Evolutionary conservation across 2,888 invertebrate genomes (phyloP), one percentile per base, ranked within the genome.

Genomic region (Autographa pulchrina): DNA sequence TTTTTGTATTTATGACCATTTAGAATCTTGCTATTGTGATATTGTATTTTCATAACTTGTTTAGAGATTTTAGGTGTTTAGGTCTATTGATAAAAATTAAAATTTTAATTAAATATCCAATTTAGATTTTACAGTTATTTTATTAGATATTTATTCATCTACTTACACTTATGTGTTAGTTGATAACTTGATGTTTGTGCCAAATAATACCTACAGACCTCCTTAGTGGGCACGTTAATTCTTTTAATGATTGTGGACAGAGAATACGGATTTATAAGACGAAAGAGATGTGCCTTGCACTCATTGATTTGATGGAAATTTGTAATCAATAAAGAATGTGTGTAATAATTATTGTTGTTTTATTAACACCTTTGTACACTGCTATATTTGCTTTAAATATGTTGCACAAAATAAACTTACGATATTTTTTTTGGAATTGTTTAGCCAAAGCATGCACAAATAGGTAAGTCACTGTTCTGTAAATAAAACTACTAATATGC

Each of bases 291-390:
- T 84, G 83, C 83, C 82, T 82, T 84, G 78, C 83, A 77, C 83
- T 73, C 63, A 70, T 78, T 80, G 72, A 81, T 75, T 78, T 75
- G 69, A 79, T 78, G 77, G 77, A 76, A 72, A 78, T 81, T 85
- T 88, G 82, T 86, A 85, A 79, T 81, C 78, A 88, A 88, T 88
- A 88, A 88, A 88, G 70, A 74, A 85, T 84, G 85, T 88, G 85
- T 86, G 83, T 85, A 83, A 75, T 74, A 76, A 77, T 48, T 75
- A 77, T 84, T 79, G 85, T 87, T 84, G 86, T 81, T 75, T 83
- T 84, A 74, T 65, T 77, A 62, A 71, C 77, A 80, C 80, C 85
- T 74, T 13, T 68, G 25, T 65, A 41, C 62, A 62, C 16, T 54
- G 63, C 31, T 61, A 61, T 68, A 62, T 31, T 69, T 52, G 75